Evolutionary conservation across 2,113 vertebrate genomes (phyloP).

Genomic region (Castor canadensis): DNA sequence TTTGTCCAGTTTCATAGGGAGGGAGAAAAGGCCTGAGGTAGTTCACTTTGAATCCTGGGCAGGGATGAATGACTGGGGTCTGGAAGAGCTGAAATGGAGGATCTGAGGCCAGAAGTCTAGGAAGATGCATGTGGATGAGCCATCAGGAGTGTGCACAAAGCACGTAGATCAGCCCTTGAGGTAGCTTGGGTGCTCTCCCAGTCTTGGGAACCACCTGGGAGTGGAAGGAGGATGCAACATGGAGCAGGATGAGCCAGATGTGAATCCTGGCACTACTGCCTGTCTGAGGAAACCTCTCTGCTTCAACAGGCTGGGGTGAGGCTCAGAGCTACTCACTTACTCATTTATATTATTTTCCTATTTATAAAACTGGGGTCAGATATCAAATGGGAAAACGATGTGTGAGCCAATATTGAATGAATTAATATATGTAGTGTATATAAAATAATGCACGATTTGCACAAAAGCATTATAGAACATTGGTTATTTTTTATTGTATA

Average conservation of each 20-base stretch:
- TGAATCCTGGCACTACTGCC: not conserved
- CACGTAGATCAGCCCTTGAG: not conserved
- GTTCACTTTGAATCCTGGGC: not conserved
- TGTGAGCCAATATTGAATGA: not conserved
- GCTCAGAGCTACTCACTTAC: not conserved
- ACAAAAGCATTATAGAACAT: not conserved
- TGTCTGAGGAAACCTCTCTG: not conserved
- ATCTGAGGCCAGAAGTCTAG: not conserved
- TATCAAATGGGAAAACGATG: not conserved
- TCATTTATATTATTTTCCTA: not conserved
- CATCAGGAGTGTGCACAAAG: not conserved
- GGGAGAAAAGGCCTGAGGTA: not conserved
- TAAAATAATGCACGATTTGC: not conserved
- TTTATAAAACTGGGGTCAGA: not conserved
- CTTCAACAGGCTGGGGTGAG: not conserved
- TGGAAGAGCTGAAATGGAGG: not conserved
- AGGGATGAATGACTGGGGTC: not conserved
- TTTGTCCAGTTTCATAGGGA: not conserved
- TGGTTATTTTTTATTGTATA: too few species aligned
- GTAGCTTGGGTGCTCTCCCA: not conserved
- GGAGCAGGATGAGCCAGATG: not conserved
- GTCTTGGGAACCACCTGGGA: not conserved
- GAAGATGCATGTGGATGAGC: not conserved
- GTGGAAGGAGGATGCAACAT: not conserved
- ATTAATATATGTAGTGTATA: not conserved